Conservation (phyloP, 2,113 vertebrate genomes). For the Papio anubis region DNA sequence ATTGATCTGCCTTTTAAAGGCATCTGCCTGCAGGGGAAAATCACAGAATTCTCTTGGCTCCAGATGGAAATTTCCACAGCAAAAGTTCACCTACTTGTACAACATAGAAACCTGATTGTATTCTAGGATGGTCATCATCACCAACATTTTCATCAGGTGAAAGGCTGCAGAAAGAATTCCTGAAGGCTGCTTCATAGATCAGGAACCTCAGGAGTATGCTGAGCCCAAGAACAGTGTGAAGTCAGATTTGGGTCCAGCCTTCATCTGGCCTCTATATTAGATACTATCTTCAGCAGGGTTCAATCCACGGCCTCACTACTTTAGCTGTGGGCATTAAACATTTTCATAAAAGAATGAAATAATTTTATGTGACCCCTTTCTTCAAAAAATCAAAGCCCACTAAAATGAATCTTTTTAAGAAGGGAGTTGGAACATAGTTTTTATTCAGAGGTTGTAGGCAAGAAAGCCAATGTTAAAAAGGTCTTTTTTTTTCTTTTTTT, state of each 20-base stretch:
- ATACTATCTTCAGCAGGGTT: not conserved
- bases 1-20: conserved; percentile 59
- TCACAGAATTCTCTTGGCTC: not conserved
- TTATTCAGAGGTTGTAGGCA: not conserved
- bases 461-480: not conserved
- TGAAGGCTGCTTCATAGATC: not conserved
- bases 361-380: not conserved
- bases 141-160: not conserved
- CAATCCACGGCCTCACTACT: not conserved
- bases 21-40: conserved; percentile 4
- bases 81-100: not conserved
- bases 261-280: not conserved
- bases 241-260: not conserved
- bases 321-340: not conserved
- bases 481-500: not conserved
- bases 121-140: not conserved
- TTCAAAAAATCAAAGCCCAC: not conserved
- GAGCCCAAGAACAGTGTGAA: not conserved
- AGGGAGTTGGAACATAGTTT: not conserved
- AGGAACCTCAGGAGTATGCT: not conserved
- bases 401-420: not conserved
- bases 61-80: conserved; percentile 62
- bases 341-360: not conserved
- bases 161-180: not conserved
- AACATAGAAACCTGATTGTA: not conserved